A percentile compares a stretch with the other conserved stretches of the same genome.
phyloP scores from a whole-genome alignment of 2,797 vertebrate species.

The Eurystomus glaucurus region DNA sequence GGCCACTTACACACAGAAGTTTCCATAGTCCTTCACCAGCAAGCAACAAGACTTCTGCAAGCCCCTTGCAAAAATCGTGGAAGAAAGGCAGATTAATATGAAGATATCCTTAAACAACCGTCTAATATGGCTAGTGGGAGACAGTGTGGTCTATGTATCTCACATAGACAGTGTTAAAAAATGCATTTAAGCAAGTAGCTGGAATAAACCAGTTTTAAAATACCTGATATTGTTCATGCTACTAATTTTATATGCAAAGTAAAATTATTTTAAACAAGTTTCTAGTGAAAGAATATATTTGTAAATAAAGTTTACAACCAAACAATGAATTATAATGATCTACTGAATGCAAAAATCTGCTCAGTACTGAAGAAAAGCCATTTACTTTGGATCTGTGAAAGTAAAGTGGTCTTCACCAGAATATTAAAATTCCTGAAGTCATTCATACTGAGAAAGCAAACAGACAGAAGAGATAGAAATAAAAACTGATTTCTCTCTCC shows the following conservation, averaged over 20 bases:
- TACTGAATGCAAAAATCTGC: neutral
- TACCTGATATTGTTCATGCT: neutral
- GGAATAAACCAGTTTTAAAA: neutral
- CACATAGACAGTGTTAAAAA: neutral
- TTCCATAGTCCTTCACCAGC: neutral
- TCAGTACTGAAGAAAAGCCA: neutral
- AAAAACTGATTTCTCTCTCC: neutral
- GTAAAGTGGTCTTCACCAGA: neutral
- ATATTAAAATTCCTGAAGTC: neutral
- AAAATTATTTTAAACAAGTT: neutral
- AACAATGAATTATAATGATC: neutral
- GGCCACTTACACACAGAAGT: neutral
- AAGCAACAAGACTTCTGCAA: neutral
- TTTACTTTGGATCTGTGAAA: neutral
- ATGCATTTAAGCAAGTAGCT: neutral
- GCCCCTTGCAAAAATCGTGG: neutral
- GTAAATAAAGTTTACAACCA: conserved; percentile 10
- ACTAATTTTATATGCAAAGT: neutral
- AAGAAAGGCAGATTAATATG: neutral
- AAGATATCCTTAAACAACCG: neutral
- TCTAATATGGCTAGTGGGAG: neutral
- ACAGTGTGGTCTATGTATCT: neutral
- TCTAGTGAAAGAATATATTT: conserved; percentile 22
- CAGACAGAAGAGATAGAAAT: neutral
- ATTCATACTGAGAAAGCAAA: neutral